Percentiles rank a stretch among this genome's conserved stretches.
Conservation (phyloP, 2,888 invertebrate genomes). For the Amblyjoppa fuscipennis region DNA sequence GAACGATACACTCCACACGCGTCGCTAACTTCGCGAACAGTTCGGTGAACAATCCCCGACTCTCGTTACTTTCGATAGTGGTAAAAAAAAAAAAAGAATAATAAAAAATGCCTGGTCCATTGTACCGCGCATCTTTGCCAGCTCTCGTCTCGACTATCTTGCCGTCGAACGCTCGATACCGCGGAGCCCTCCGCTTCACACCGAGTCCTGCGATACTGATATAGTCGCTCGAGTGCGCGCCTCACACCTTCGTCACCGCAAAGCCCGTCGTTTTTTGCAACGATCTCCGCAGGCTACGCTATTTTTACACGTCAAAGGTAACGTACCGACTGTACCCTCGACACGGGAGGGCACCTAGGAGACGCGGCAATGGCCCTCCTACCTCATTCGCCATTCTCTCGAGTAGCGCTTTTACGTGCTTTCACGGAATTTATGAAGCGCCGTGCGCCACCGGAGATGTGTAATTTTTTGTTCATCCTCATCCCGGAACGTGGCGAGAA, state of each 20-base stretch:
- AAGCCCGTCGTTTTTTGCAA: background rate
- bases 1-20: background rate
- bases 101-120: background rate
- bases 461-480: constrained; percentile 12
- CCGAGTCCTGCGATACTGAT: background rate
- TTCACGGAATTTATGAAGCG: constrained; percentile 16
- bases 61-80: background rate
- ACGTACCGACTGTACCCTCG: background rate
- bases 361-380: background rate
- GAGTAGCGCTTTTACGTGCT: constrained; percentile 7
- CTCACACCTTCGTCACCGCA: background rate
- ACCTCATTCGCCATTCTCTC: background rate
- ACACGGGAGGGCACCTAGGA: constrained; percentile 1
- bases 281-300: background rate
- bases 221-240: background rate
- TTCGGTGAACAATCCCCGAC: background rate
- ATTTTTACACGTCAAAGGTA: constrained; percentile 44
- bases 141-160: background rate
- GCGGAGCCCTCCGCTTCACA: background rate
- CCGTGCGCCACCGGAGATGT: constrained; percentile 1
- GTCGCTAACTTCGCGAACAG: background rate
- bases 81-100: background rate
- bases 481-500: background rate
- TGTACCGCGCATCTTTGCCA: background rate
- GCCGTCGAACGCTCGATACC: background rate